phyloP scores from a whole-genome alignment of 1,140 invertebrate genomes.

The Drosophila novamexicana region DNA sequence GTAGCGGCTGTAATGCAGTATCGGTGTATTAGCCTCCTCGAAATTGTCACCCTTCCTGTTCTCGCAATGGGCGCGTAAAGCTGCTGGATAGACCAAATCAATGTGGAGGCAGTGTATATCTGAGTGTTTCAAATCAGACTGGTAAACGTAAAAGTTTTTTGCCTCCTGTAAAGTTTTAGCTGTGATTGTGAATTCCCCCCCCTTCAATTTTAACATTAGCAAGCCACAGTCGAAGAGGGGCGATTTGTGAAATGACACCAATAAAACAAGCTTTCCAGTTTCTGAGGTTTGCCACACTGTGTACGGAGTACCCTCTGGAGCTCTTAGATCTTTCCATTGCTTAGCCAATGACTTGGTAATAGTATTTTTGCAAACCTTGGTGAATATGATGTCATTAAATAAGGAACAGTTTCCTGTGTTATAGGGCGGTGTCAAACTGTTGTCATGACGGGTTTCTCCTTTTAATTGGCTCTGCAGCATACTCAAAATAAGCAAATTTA shows the following conservation, averaged over 20 bases:
- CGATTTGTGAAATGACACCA: conserved; percentile 22
- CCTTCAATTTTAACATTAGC: neutral
- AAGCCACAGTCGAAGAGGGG: neutral
- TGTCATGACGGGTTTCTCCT: neutral
- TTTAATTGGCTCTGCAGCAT: neutral
- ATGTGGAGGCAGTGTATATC: conserved; percentile 11
- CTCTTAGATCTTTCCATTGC: conserved; percentile 1
- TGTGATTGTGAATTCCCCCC: neutral
- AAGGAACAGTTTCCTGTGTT: neutral
- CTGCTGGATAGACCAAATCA: neutral
- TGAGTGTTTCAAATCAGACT: neutral
- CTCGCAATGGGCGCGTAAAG: neutral
- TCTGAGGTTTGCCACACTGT: neutral
- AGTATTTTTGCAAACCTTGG: neutral
- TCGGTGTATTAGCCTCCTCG: neutral
- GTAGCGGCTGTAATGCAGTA: conserved; percentile 2
- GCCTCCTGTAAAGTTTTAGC: neutral
- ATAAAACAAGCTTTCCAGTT: neutral
- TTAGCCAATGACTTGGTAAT: neutral
- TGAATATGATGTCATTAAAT: neutral
- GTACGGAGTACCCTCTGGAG: neutral
- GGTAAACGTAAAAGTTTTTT: neutral
- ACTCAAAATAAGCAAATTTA: neutral
- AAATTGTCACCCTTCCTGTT: too few species aligned
- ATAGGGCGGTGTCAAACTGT: neutral